Evolutionary conservation across 2,113 vertebrate genomes (phyloP).

Genomic region (Scophthalmus maximus): DNA sequence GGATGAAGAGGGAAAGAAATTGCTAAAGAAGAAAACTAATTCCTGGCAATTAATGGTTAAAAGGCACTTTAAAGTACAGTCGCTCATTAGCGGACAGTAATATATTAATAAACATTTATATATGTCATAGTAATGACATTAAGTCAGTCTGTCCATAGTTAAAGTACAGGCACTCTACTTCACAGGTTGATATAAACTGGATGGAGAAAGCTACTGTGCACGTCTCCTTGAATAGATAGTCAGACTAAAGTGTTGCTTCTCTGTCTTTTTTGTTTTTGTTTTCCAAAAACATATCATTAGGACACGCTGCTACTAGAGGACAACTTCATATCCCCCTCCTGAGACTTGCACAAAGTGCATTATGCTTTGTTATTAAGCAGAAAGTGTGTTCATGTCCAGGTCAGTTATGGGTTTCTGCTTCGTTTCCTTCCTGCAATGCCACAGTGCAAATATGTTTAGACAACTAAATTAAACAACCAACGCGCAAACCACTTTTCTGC

Average conservation of each 20-base stretch:
- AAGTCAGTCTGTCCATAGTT: conserved; percentile 1
- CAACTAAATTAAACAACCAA: background rate
- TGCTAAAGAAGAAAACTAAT: conserved; percentile 4
- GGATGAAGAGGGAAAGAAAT: background rate
- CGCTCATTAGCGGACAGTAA: conserved; percentile 13
- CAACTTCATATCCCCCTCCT: conserved; percentile 36
- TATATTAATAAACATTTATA: background rate
- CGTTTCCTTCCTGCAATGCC: background rate
- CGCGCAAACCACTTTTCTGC: background rate
- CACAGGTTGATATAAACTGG: background rate
- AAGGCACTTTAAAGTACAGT: conserved; percentile 64
- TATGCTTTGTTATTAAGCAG: conserved; percentile 13
- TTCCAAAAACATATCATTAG: conserved; percentile 23
- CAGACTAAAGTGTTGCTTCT: background rate
- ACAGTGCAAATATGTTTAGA: conserved; percentile 33
- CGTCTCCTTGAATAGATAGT: background rate
- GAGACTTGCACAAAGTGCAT: conserved; percentile 45
- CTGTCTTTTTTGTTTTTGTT: background rate
- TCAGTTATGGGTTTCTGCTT: background rate
- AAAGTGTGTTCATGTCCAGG: background rate
- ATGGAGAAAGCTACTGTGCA: conserved; percentile 19
- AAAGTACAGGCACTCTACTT: background rate
- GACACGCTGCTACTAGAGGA: conserved; percentile 11
- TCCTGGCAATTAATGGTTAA: conserved; percentile 23
- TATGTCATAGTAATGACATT: conserved; percentile 8